phyloP scores from a whole-genome alignment of 2,797 vertebrate species.

The Bovichtus variegatus region DNA sequence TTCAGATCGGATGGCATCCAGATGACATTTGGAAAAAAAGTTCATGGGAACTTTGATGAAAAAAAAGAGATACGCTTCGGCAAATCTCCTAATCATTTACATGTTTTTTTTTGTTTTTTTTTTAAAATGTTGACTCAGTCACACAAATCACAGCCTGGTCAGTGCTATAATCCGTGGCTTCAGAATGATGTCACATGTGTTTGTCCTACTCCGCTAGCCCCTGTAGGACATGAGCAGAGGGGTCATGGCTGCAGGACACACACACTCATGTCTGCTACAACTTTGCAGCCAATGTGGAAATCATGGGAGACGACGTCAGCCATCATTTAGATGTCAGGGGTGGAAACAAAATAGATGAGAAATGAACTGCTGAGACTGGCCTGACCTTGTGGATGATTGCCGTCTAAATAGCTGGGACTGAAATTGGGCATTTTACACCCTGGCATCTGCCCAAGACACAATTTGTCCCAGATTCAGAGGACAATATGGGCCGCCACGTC shows the following conservation, averaged over 20 bases:
- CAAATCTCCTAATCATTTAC: slow-evolving; percentile 39
- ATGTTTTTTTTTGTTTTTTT: background rate
- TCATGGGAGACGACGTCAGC: slow-evolving; percentile 77
- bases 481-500: slow-evolving; percentile 74
- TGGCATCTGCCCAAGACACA: slow-evolving; percentile 87
- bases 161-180: slow-evolving; percentile 79
- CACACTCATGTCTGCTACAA: slow-evolving; percentile 42
- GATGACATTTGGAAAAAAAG: slow-evolving; percentile 43
- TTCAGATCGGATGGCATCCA: slow-evolving; percentile 63
- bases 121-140: slow-evolving; percentile 18
- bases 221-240: slow-evolving; percentile 69
- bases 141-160: slow-evolving; percentile 45
- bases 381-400: slow-evolving; percentile 87
- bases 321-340: slow-evolving; percentile 86
- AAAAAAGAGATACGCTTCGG: slow-evolving; percentile 40
- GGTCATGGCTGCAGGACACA: slow-evolving; percentile 73
- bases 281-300: slow-evolving; percentile 71
- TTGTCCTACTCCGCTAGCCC: slow-evolving; percentile 81
- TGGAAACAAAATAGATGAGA: slow-evolving; percentile 83
- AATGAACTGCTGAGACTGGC: slow-evolving; percentile 80
- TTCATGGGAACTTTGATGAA: slow-evolving; percentile 65
- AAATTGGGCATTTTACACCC: slow-evolving; percentile 89
- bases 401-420: slow-evolving; percentile 80
- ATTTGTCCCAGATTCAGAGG: slow-evolving; percentile 78
- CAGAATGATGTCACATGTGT: slow-evolving; percentile 81